Base-by-base conservation (phyloP, 2,888 invertebrate species). In the Pediacus dermestoides region DNA sequence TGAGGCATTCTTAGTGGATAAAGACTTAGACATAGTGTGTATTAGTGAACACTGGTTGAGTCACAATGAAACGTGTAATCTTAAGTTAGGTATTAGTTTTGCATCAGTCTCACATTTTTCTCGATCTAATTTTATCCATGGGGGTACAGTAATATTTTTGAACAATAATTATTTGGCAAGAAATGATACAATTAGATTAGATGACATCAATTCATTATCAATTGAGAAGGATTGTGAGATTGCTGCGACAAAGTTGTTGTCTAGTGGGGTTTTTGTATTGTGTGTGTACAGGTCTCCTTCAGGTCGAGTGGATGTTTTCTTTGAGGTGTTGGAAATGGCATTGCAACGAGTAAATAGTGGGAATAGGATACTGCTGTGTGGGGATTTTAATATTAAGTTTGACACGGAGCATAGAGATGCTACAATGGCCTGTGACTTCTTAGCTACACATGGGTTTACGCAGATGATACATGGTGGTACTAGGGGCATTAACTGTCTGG, bases 221-320 rank as follows among this genome's bases (percentile, higher is more conserved):
- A 18, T 18, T 18, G 21, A 18, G n/a, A 18, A 18, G n/a, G 21
- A 18, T n/a, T 18, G 21, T 18, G 21, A 18, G n/a, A 18, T 18
- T 18, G 6, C 21, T 7, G 21, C 21, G 21, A 7, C n/a, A n/a
- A 18, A 18, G 21, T n/a, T 18, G 6, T 7, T n/a, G 6, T 7
- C 6, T 18, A 7, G 6, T 18, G n/a, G n/a, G 6, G n/a, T 18
- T 7, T 18, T 18, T n/a, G n/a, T 18, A 7, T 6, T 18, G n/a
- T 7, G 6, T 18, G 6, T 18, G 21, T 18, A 18, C 21, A 18
- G 21, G n/a, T 18, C 21, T 18, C 21, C 21, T 18, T 7, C 21
- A 7, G n/a, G 21, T 7, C 6, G n/a, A 6, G n/a, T 18, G 6
- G n/a, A 18, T 18, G n/a, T 18, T 6, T 18, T 7, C 21, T 18